A percentile compares a stretch with the other conserved stretches of the same genome.
Conservation (phyloP, 2,113 vertebrate genomes). For the Sebastes schlegelii region DNA sequence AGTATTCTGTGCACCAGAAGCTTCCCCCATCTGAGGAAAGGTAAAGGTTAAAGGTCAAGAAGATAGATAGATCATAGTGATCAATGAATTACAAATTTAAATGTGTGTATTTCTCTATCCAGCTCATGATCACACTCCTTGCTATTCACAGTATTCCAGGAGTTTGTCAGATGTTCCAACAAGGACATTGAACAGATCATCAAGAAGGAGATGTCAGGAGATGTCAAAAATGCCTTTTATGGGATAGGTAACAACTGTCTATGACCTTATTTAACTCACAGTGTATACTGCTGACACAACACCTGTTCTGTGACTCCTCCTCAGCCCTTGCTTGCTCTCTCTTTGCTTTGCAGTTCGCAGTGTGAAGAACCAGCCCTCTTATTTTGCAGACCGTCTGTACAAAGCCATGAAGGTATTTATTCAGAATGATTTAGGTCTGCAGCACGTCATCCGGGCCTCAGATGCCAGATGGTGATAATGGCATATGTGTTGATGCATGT, state of each 20-base stretch:
- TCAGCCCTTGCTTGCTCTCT: slow-evolving; percentile 21
- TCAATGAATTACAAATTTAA: neutral
- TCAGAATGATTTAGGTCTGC: neutral
- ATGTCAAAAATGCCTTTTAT: slow-evolving; percentile 89
- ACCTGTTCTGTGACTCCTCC: slow-evolving; percentile 9
- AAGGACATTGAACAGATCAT: slow-evolving; percentile 95
- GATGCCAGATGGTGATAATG: neutral
- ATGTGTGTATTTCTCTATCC: neutral
- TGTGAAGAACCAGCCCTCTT: slow-evolving; percentile 95
- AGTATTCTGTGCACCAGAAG: slow-evolving; percentile 94
- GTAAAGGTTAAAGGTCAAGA: slow-evolving; percentile 74
- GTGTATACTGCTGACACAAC: neutral
- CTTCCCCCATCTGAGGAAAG: slow-evolving; percentile 93
- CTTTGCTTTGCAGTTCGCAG: slow-evolving; percentile 87
- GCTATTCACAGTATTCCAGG: slow-evolving; percentile 91
- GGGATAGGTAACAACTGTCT: slow-evolving; percentile 88
- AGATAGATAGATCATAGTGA: neutral
- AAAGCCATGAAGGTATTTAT: slow-evolving; percentile 96
- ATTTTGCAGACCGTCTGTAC: slow-evolving; percentile 96
- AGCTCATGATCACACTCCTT: neutral
- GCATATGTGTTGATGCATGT: slow-evolving; percentile 16
- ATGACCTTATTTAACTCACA: slow-evolving; percentile 1
- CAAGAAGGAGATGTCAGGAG: slow-evolving; percentile 96
- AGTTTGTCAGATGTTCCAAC: slow-evolving; percentile 94
- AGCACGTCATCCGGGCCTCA: neutral